Evolutionary conservation across 2,797 vertebrate species (phyloP).

Genomic region (Eulemur mongoz): DNA sequence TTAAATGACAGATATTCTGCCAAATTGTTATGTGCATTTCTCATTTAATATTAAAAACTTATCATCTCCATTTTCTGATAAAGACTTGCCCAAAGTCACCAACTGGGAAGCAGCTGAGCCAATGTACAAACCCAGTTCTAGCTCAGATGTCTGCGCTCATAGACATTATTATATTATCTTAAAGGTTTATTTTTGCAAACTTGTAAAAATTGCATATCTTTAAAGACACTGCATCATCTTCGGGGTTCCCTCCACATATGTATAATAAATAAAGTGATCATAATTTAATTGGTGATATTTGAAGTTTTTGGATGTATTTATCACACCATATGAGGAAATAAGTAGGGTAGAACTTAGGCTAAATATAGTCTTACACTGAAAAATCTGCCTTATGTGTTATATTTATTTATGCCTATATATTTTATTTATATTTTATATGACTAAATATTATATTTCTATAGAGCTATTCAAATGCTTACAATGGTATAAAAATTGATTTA

Average conservation of each 20-base stretch:
- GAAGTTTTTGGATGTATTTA: not conserved
- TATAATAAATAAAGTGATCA: not conserved
- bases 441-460: not conserved
- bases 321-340: not conserved
- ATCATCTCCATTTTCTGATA: not conserved
- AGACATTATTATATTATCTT: not conserved
- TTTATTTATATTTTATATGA: not conserved
- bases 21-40: not conserved
- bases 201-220: not conserved
- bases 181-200: not conserved
- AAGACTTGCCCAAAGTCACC: not conserved
- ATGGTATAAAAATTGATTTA: not conserved
- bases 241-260: not conserved
- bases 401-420: not conserved
- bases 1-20: not conserved
- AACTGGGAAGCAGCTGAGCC: not conserved
- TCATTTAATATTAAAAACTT: not conserved
- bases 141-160: not conserved
- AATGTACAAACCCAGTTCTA: not conserved
- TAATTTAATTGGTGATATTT: not conserved
- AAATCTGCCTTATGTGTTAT: not conserved
- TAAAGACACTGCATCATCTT: not conserved
- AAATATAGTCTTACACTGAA: not conserved
- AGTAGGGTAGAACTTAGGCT: not conserved
- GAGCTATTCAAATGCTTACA: not conserved